A percentile compares a stretch with the other conserved stretches of the same genome.
These are phyloP conservation scores for Saturnia pavonia DNA, from an alignment of 2,888 invertebrate genomes.

Conservation along the genomic window DNA sequence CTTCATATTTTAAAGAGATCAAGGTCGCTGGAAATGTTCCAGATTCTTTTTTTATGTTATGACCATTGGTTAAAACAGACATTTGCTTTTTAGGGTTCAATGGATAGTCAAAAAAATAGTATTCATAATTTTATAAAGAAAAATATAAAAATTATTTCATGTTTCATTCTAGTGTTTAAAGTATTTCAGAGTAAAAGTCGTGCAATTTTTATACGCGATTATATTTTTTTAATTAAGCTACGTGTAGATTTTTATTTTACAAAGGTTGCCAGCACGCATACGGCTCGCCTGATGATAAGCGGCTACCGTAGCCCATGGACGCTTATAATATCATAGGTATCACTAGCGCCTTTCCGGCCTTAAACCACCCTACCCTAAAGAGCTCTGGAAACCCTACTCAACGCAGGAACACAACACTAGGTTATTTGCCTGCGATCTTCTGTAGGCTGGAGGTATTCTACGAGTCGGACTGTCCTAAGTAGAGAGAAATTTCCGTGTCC, in stretches of 20 bases:
- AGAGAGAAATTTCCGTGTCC: no score
- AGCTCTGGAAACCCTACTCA: no score
- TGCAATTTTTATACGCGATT: not conserved
- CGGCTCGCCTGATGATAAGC: no score
- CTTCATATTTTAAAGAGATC: constrained; percentile 58
- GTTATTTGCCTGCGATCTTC: no score
- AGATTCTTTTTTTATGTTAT: constrained; percentile 58
- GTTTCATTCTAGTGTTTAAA: not conserved
- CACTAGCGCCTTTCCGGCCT: no score
- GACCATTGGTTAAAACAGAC: constrained; percentile 38
- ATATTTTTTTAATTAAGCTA: not conserved
- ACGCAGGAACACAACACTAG: no score
- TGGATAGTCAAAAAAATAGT: constrained; percentile 38
- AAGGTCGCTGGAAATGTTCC: constrained; percentile 79
- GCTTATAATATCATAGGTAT: no score
- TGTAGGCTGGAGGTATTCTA: no score
- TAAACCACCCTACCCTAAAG: no score
- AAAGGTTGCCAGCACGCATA: no score
- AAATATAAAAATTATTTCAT: not conserved
- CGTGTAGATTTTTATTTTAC: not conserved
- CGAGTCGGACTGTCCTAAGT: no score
- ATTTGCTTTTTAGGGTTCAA: not conserved
- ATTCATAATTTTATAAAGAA: constrained; percentile 20
- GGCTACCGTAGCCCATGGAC: no score
- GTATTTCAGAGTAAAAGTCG: not conserved